Conservation (phyloP, 2,797 vertebrate genomes). For the Furcifer pardalis region DNA sequence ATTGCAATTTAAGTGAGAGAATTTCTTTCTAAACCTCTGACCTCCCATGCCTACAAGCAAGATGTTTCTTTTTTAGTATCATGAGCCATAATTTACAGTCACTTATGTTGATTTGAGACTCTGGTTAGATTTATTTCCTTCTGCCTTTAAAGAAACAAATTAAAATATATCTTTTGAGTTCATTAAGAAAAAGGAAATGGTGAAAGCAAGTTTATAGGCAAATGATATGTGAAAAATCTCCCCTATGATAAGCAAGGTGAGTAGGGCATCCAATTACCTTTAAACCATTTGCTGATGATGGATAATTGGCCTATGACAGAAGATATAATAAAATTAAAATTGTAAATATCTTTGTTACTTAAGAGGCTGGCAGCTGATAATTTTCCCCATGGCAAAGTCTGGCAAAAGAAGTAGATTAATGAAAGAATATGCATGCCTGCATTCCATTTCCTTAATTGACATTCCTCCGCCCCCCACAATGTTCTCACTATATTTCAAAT, state of each 20-base stretch:
- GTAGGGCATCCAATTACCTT: slow-evolving; percentile 11
- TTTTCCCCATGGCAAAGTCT: slow-evolving; percentile 30
- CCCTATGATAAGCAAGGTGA: slow-evolving; percentile 9
- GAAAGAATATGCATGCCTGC: slow-evolving; percentile 36
- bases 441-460: slow-evolving; percentile 20
- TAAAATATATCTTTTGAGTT: slow-evolving; percentile 35
- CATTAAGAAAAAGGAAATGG: slow-evolving; percentile 10
- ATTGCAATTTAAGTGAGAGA: slow-evolving; percentile 59
- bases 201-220: slow-evolving; percentile 11
- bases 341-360: slow-evolving; percentile 35
- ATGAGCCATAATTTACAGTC: slow-evolving; percentile 54
- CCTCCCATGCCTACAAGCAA: slow-evolving; percentile 55
- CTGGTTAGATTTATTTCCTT: slow-evolving; percentile 39
- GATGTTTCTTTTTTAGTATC: slow-evolving; percentile 57
- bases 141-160: slow-evolving; percentile 17
- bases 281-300: not conserved
- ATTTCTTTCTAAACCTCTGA: slow-evolving; percentile 61
- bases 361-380: slow-evolving; percentile 28
- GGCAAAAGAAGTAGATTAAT: slow-evolving; percentile 48
- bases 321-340: slow-evolving; percentile 12
- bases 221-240: slow-evolving; percentile 17
- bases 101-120: slow-evolving; percentile 57
- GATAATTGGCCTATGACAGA: slow-evolving; percentile 27
- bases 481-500: slow-evolving; percentile 70
- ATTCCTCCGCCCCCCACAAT: slow-evolving; percentile 10